Percentiles rank a stretch among this genome's conserved stretches.
Conservation (phyloP, 2,797 vertebrate genomes). For the Falco novaeseelandiae region DNA sequence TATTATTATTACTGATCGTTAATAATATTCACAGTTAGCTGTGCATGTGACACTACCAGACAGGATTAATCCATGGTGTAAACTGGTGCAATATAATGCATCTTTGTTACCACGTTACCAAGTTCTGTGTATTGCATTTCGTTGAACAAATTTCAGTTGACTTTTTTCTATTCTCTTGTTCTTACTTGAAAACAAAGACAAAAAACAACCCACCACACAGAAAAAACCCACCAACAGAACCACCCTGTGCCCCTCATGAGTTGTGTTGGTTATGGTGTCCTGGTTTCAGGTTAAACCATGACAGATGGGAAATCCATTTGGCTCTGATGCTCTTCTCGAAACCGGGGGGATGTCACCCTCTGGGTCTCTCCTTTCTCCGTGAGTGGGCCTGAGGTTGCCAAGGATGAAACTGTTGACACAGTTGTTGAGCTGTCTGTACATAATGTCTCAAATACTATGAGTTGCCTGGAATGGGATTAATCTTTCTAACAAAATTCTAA, state of each 20-base stretch:
- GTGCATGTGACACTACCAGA: not conserved
- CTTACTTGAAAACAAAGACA: not conserved
- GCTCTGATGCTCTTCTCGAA: not conserved
- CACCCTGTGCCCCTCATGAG: not conserved
- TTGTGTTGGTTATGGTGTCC: not conserved
- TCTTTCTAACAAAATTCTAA: not conserved
- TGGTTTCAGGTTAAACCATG: too few relatives aligned
- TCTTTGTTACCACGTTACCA: not conserved
- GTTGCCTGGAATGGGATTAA: not conserved
- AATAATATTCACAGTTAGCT: not conserved
- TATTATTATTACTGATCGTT: not conserved
- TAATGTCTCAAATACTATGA: not conserved
- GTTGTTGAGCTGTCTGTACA: not conserved
- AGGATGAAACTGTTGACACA: not conserved
- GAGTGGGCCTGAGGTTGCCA: not conserved
- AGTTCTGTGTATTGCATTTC: not conserved
- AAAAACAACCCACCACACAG: not conserved
- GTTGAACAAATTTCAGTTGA: not conserved
- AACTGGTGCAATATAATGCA: not conserved
- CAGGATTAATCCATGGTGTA: not conserved
- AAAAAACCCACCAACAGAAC: not conserved
- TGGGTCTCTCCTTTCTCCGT: not conserved
- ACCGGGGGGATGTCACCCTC: not conserved
- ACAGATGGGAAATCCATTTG: not conserved
- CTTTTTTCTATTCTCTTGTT: not conserved